Conservation (phyloP, 2,797 vertebrate genomes). For the Mycteria americana region DNA sequence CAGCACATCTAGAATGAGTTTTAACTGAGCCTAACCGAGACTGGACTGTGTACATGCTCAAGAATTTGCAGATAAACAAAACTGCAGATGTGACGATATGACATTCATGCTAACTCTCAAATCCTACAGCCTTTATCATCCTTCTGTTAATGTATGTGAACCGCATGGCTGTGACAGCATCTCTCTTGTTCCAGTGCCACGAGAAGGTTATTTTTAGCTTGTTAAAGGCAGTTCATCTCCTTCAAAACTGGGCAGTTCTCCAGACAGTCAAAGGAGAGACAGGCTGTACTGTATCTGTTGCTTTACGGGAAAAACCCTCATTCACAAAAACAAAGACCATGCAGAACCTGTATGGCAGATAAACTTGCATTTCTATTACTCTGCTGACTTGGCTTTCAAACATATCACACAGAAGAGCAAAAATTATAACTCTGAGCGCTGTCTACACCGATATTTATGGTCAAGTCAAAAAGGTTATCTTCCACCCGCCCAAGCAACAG, state of each 20-base stretch:
- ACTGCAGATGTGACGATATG: conserved; percentile 55
- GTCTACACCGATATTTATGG: background rate
- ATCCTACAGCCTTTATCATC: conserved; percentile 13
- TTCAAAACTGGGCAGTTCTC: conserved; percentile 70
- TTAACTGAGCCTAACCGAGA: background rate
- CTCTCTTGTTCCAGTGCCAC: conserved; percentile 51
- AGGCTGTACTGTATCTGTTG: conserved; percentile 59
- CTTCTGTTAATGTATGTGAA: conserved; percentile 33
- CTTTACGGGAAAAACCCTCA: conserved; percentile 60
- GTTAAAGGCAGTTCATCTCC: conserved; percentile 67
- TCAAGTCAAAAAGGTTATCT: conserved; percentile 20
- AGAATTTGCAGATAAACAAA: background rate
- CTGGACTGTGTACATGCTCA: background rate
- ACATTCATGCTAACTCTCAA: conserved; percentile 25
- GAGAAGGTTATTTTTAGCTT: conserved; percentile 63
- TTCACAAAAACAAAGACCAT: conserved; percentile 55
- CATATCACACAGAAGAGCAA: background rate
- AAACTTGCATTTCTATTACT: background rate
- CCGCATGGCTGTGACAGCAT: background rate
- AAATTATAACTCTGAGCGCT: background rate
- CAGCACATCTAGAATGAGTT: background rate
- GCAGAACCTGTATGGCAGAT: background rate
- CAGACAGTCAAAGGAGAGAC: conserved; percentile 67
- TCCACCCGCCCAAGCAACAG: background rate
- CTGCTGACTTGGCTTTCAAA: conserved; percentile 23